Base-by-base conservation (phyloP, 2,888 invertebrate genomes). In the Gasteruption jaculator region DNA sequence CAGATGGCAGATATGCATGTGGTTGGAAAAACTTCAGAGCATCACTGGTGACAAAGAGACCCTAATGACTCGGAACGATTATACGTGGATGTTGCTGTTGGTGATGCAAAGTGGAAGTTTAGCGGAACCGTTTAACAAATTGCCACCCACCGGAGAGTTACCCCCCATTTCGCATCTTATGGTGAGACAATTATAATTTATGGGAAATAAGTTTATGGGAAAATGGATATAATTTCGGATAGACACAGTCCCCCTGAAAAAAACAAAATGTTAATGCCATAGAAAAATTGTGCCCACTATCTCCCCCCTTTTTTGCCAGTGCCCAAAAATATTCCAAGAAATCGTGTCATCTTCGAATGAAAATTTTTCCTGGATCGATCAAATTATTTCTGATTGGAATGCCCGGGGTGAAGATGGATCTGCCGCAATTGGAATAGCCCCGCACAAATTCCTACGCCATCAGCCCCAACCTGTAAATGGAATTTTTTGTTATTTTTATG, bases 51-150 rank as follows among this genome's bases (percentile, higher is more conserved):
- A 52, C 5, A 45, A 55, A 3, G 63, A 35, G 20, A 58, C 68
- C 40, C 56, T 71, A 50, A 53, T 50, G 3, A 60, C 60, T 3
- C 52, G 73, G 37, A 72, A 73, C 48, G 73, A 73, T 26, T 74
- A 73, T 46, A 72, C 72, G 65, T 71, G 72, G 71, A 71, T 73
- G 38, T 58, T 74, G 38, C 54, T 74, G 12, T 52, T 73, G 11
- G 71, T 73, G 54, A 50, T 74, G 45, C 73, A 74, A 56, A 67
- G 63, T 33, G 71, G 71, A 36, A 65, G 64, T 49, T 54, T 73
- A 7, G 61, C 65, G 5, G 61, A 65, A 36, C 73, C 73, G 1
- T 74, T 74, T 46, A 67, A 64, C 40, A 52, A 50, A 43, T 31
- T 53, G 2, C 73, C 74, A 12, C 59, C 61, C 3, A 61, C 62